Evolutionary conservation across 2,797 vertebrate genomes (phyloP).

Genomic region (Smutsia gigantea): DNA sequence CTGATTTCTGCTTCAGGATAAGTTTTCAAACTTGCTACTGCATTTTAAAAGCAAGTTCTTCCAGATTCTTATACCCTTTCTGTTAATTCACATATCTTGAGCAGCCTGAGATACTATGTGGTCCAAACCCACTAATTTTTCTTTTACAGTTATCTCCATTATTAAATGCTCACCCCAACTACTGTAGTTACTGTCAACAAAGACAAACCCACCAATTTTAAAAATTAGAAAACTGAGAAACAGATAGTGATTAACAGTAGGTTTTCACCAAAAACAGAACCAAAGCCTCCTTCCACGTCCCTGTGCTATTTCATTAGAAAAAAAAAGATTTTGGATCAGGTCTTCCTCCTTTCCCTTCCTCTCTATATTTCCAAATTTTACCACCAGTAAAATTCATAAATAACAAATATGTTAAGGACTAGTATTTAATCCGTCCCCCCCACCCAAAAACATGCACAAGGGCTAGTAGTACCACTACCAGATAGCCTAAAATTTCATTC

Average conservation of each 20-base stretch:
- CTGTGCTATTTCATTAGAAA: not conserved
- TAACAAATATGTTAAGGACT: not conserved
- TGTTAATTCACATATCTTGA: conserved; percentile 26
- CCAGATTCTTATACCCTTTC: not conserved
- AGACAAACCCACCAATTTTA: not conserved
- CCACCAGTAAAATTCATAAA: conserved; percentile 24
- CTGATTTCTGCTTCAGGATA: conserved; percentile 6
- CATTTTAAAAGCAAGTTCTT: conserved; percentile 41
- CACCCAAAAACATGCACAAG: not conserved
- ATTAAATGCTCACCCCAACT: too few species aligned
- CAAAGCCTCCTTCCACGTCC: not conserved
- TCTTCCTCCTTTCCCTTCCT: not conserved
- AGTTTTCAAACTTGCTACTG: conserved; percentile 23
- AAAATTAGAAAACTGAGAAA: conserved; percentile 13
- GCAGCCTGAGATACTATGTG: not conserved
- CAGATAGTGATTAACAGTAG: conserved; percentile 21
- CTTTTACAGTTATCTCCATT: too few species aligned
- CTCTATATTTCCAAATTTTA: not conserved
- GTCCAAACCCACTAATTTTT: not conserved
- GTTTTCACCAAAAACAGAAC: not conserved
- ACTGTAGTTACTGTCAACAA: too few species aligned
- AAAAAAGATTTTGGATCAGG: not conserved
- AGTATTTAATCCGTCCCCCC: not conserved
- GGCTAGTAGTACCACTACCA: not conserved
- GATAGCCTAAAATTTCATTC: conserved; percentile 17